Percentiles rank a stretch among this genome's conserved stretches.
Conservation (phyloP, 2,888 invertebrate genomes). For the Euplexia lucipara region DNA sequence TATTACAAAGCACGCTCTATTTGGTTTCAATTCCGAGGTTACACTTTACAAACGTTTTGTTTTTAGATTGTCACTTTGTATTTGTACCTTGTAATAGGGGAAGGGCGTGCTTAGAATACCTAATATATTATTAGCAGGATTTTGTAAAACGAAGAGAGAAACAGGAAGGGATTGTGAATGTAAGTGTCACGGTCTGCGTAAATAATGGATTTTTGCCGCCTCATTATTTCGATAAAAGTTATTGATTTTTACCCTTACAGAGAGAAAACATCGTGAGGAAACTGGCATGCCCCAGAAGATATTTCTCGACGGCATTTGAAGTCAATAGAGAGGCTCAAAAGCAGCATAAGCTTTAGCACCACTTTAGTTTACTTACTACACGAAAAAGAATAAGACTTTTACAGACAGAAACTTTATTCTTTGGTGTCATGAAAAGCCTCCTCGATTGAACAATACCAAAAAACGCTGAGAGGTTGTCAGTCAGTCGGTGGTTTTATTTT, state of each 20-base stretch:
- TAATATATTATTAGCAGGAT: slow-evolving; percentile 72
- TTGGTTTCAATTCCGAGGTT: slow-evolving; percentile 77
- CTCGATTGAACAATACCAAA: too few species aligned
- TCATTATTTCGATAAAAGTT: slow-evolving; percentile 31
- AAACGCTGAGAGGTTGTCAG: too few species aligned
- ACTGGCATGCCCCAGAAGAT: too few species aligned
- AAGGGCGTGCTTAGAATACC: slow-evolving; percentile 79
- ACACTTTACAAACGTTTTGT: slow-evolving; percentile 77
- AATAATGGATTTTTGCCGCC: slow-evolving; percentile 35
- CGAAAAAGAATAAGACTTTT: too few species aligned
- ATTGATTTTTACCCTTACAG: slow-evolving; percentile 30
- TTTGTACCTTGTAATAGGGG: slow-evolving; percentile 85
- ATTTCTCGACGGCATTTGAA: too few species aligned
- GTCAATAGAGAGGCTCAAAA: too few species aligned
- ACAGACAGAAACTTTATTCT: too few species aligned
- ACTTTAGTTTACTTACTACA: too few species aligned
- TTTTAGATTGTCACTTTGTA: slow-evolving; percentile 83
- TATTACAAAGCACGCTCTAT: slow-evolving; percentile 70
- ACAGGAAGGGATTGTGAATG: slow-evolving; percentile 56
- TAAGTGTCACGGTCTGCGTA: slow-evolving; percentile 34
- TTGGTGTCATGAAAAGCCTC: not conserved
- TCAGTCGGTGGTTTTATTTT: too few species aligned
- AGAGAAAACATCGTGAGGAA: too few species aligned
- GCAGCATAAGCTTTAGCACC: too few species aligned
- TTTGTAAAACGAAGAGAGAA: slow-evolving; percentile 61